phyloP scores from a whole-genome alignment of 2,888 invertebrate species.

The Drosophila tanythrix region DNA sequence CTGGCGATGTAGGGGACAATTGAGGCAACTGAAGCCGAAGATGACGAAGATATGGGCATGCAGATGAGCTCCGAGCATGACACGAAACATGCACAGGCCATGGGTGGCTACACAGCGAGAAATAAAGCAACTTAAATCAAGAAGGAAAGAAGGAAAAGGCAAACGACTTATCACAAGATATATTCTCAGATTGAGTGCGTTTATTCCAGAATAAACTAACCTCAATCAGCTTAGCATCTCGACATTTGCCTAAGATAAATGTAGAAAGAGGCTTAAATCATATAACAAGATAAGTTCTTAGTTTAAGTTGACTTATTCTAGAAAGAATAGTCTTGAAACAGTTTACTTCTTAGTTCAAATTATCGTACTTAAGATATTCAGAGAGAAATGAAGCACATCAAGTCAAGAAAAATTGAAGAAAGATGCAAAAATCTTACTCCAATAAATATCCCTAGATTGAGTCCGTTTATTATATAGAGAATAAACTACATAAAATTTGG shows the following conservation, averaged over 20 bases:
- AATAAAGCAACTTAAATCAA: not conserved
- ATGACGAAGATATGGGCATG: conserved; percentile 75
- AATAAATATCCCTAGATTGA: not conserved
- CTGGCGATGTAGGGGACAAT: conserved; percentile 52
- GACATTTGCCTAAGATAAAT: fast-evolving
- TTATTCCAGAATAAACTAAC: not conserved
- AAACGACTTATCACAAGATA: not conserved
- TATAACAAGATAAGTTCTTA: not conserved
- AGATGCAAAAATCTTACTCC: not conserved
- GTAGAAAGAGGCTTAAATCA: too few relatives aligned
- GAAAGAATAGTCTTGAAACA: not conserved
- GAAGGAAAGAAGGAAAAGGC: not conserved
- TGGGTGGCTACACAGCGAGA: conserved; percentile 1
- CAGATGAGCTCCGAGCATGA: conserved; percentile 71
- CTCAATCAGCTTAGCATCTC: not conserved
- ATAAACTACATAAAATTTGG: not conserved
- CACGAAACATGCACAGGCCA: conserved; percentile 44
- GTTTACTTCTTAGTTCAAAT: fast-evolving
- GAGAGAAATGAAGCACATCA: not conserved
- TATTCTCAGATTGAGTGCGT: not conserved
- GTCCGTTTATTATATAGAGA: fast-evolving
- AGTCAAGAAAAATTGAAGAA: not conserved
- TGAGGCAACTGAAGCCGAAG: conserved; percentile 56
- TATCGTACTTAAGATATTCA: fast-evolving
- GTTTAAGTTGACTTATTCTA: fast-evolving